A percentile compares a stretch with the other conserved stretches of the same genome.
These are phyloP conservation scores for Kryptolebias marmoratus DNA, from an alignment of 2,113 vertebrate species.

Conservation along the genomic window DNA sequence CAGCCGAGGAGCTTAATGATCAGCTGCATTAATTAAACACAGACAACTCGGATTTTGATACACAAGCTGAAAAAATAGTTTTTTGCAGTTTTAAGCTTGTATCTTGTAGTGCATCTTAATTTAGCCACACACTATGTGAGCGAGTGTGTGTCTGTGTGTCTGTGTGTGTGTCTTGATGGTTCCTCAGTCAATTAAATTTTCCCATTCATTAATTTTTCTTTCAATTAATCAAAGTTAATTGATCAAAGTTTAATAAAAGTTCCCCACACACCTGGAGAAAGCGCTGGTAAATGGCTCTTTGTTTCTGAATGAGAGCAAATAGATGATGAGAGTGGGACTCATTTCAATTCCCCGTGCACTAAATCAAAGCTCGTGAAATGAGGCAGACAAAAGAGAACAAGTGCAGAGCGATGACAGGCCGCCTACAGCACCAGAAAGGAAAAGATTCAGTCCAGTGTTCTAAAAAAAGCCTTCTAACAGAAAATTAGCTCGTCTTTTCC, in stretches of 20 bases:
- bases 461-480: background rate
- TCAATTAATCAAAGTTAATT: slow-evolving; percentile 45
- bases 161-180: background rate
- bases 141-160: slow-evolving; percentile 14
- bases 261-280: slow-evolving; percentile 20
- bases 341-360: slow-evolving; percentile 13
- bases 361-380: slow-evolving; percentile 12
- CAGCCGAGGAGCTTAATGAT: slow-evolving; percentile 16
- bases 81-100: background rate
- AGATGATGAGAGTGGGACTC: slow-evolving; percentile 7
- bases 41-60: slow-evolving; percentile 15
- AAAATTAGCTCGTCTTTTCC: background rate
- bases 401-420: background rate
- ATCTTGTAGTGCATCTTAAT: slow-evolving; percentile 13
- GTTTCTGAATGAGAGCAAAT: slow-evolving; percentile 18
- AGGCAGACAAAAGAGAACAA: background rate
- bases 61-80: background rate
- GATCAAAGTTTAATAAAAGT: slow-evolving; percentile 44
- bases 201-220: slow-evolving; percentile 21
- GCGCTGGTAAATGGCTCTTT: background rate
- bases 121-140: background rate
- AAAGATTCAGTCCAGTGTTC: background rate
- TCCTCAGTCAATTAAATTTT: slow-evolving; percentile 24
- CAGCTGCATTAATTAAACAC: slow-evolving; percentile 50
- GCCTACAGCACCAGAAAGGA: background rate